Evolutionary conservation across 2,797 vertebrate genomes (phyloP).

Genomic region (Crenuchus spilurus): DNA sequence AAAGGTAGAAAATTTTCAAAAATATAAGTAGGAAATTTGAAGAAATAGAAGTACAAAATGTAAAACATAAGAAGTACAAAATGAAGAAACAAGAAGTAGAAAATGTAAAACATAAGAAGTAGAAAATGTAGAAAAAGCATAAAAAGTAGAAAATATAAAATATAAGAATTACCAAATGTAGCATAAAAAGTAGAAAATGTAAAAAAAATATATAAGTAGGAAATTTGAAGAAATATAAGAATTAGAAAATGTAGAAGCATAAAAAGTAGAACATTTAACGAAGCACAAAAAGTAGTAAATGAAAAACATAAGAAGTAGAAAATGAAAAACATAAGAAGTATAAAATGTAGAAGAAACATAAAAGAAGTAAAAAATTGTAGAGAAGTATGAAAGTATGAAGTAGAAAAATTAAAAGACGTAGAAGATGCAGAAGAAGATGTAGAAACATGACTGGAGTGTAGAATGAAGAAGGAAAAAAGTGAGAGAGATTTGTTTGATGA

Average conservation of each 20-base stretch:
- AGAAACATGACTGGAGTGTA: no score
- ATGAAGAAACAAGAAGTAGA: background rate
- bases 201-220: background rate
- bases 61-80: background rate
- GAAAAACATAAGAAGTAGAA: background rate
- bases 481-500: slow-evolving; percentile 39
- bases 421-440: background rate
- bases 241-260: background rate
- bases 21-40: no score
- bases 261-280: background rate
- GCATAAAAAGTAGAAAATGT: background rate
- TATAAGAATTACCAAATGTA: no score
- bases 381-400: background rate
- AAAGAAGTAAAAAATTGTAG: background rate
- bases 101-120: background rate
- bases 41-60: background rate
- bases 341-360: background rate
- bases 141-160: background rate
- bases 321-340: background rate
- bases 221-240: background rate
- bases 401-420: background rate
- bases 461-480: background rate
- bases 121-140: background rate
- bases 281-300: background rate
- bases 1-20: no score